Conservation (phyloP, 2,113 vertebrate genomes). For the Oryzias javanicus region DNA sequence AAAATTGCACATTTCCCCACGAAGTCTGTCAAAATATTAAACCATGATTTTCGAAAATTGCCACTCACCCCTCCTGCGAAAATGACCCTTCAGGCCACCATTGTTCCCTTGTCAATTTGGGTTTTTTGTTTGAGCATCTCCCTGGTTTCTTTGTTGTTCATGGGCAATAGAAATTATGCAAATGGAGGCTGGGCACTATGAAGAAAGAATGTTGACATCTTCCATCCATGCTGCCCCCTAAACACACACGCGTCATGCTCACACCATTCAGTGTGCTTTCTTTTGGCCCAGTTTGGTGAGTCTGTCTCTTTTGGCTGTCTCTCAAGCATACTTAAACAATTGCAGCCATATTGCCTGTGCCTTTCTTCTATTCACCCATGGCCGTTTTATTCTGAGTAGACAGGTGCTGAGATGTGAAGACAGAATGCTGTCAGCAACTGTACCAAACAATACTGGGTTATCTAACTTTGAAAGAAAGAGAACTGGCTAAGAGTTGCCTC, state of each 20-base stretch:
- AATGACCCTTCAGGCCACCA: slow-evolving; percentile 75
- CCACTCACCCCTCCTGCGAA: slow-evolving; percentile 35
- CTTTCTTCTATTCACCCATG: slow-evolving; percentile 49
- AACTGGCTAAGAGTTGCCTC: slow-evolving; percentile 32
- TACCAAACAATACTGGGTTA: slow-evolving; percentile 48
- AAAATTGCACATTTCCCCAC: slow-evolving; percentile 44
- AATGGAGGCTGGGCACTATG: slow-evolving; percentile 66
- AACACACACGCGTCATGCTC: slow-evolving; percentile 57
- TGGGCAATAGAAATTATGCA: slow-evolving; percentile 75
- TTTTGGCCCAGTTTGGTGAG: slow-evolving; percentile 58
- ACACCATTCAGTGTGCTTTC: slow-evolving; percentile 58
- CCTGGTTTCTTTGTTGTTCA: slow-evolving; percentile 66
- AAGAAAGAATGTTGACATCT: slow-evolving; percentile 74
- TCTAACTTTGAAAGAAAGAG: slow-evolving; percentile 46
- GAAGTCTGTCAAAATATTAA: slow-evolving; percentile 66
- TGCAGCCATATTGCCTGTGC: slow-evolving; percentile 39
- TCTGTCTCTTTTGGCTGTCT: slow-evolving; percentile 74
- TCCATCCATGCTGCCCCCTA: slow-evolving; percentile 62
- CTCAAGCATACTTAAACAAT: slow-evolving; percentile 69
- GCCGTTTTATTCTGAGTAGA: slow-evolving; percentile 49
- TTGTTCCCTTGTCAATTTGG: slow-evolving; percentile 74
- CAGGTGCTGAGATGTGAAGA: slow-evolving; percentile 54
- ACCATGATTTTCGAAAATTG: slow-evolving; percentile 50
- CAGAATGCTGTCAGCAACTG: slow-evolving; percentile 55
- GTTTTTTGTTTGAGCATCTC: slow-evolving; percentile 75